These are phyloP conservation scores for Tauraco erythrolophus DNA, from an alignment of 2,113 vertebrate species.

Conservation along the genomic window DNA sequence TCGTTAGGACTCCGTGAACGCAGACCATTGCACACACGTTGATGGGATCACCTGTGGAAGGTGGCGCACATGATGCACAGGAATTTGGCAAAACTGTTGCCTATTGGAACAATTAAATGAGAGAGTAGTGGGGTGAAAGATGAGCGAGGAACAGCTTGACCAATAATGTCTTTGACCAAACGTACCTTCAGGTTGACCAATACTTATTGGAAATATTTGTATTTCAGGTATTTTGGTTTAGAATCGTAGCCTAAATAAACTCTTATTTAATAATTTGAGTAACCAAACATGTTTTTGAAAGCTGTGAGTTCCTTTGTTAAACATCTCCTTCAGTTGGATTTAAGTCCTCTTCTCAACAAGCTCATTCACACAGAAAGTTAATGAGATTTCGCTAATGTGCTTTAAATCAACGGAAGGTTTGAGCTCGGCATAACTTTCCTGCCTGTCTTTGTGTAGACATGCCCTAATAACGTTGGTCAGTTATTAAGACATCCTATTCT, in stretches of 20 bases:
- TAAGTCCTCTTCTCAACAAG: slow-evolving; percentile 1
- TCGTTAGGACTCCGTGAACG: background rate
- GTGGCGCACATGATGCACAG: rapidly evolving
- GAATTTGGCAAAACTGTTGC: background rate
- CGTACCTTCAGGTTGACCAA: rapidly evolving
- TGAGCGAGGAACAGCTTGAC: background rate
- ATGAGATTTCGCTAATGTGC: slow-evolving; percentile 64
- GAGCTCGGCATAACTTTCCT: background rate
- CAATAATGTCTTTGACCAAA: background rate
- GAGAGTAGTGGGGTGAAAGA: background rate
- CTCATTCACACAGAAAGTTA: slow-evolving; percentile 38
- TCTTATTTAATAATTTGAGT: background rate
- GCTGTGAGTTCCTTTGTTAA: background rate
- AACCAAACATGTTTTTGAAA: background rate
- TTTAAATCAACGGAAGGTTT: slow-evolving; percentile 7
- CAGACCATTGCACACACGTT: rapidly evolving
- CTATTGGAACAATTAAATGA: background rate
- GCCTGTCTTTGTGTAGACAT: slow-evolving; percentile 1
- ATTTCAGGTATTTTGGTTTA: background rate
- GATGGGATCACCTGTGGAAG: too few relatives aligned
- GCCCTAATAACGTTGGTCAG: background rate
- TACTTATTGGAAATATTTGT: background rate
- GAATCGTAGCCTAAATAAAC: background rate
- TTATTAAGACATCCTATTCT: background rate
- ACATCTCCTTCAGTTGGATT: background rate